phyloP scores from a whole-genome alignment of 2,888 invertebrate genomes.

The Eulithis prunata region DNA sequence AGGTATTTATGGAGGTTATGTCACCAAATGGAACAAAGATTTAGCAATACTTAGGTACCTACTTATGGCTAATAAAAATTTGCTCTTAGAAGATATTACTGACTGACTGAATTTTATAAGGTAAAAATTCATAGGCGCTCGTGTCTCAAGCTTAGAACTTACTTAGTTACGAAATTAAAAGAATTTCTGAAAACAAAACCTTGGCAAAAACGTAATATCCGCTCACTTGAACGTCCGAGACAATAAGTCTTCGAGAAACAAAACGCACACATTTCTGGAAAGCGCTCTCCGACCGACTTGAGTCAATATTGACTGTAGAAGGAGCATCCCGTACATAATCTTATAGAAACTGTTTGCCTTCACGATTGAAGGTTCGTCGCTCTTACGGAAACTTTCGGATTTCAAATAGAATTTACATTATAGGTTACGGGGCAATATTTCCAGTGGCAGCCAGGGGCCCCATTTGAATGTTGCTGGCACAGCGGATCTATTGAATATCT shows the following conservation, averaged over 20 bases:
- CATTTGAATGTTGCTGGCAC: conserved; percentile 77
- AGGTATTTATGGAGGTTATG: conserved; percentile 17
- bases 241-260: conserved; percentile 53
- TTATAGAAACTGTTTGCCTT: conserved; percentile 80
- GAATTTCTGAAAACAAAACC: conserved; percentile 38
- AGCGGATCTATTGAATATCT: conserved; percentile 57
- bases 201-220: conserved; percentile 59
- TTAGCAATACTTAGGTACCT: too few species aligned
- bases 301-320: conserved; percentile 74
- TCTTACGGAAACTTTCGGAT: conserved; percentile 75
- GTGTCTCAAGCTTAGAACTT: neutral
- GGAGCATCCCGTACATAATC: conserved; percentile 77
- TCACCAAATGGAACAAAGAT: neutral
- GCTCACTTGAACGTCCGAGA: conserved; percentile 57
- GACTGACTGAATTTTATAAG: neutral
- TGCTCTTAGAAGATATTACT: too few species aligned
- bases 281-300: conserved; percentile 33
- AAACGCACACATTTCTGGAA: conserved; percentile 51
- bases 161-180: neutral
- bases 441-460: conserved; percentile 55
- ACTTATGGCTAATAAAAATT: too few species aligned
- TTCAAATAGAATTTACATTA: conserved; percentile 79
- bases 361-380: conserved; percentile 73
- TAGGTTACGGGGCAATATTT: conserved; percentile 77
- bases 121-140: neutral